phyloP scores from a whole-genome alignment of 2,113 vertebrate species.

The Grantiella picta region DNA sequence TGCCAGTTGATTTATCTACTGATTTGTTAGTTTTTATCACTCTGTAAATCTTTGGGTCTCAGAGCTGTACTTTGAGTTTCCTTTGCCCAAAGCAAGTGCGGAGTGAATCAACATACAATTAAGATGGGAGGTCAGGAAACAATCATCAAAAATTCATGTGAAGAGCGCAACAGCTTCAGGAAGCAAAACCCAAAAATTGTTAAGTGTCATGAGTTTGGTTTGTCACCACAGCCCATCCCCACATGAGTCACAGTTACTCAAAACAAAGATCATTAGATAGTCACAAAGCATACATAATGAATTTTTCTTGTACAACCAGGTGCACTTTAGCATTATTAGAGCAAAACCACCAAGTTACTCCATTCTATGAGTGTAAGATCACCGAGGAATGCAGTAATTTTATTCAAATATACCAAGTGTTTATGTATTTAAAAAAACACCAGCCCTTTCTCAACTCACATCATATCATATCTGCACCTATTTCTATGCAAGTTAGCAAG shows the following conservation, averaged over 20 bases:
- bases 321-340: neutral
- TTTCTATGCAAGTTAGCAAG: neutral
- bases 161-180: neutral
- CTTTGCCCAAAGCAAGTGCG: conserved; percentile 4
- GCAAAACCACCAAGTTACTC: neutral
- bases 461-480: neutral
- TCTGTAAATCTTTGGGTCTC: neutral
- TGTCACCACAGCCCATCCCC: neutral
- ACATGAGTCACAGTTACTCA: conserved; percentile 15
- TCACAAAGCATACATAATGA: neutral
- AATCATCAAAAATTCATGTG: neutral
- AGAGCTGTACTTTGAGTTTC: neutral
- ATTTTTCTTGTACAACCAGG: neutral
- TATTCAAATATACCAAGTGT: neutral
- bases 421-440: neutral
- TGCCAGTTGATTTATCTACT: neutral
- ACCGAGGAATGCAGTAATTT: neutral
- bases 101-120: neutral
- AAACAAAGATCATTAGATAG: neutral
- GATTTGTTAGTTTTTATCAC: neutral
- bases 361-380: neutral
- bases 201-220: neutral
- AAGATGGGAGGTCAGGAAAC: neutral
- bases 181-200: neutral
- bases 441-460: neutral